Evolutionary conservation across 2,113 vertebrate species (phyloP), one percentile per base, ranked within the genome.

Genomic region (Antennarius striatus): DNA sequence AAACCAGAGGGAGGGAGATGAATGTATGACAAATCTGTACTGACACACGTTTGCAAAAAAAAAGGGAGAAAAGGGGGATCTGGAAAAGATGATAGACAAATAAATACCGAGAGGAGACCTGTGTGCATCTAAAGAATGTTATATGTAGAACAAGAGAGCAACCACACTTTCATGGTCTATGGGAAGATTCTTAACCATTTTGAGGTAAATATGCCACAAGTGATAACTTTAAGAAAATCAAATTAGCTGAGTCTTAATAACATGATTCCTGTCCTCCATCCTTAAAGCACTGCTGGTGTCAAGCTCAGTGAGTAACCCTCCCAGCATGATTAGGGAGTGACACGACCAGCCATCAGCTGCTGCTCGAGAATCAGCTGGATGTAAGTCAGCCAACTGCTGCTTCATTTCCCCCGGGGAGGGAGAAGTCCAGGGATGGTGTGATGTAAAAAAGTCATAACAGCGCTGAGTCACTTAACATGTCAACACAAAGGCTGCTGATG

Each of bases 311-410:
- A 85, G 70, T 17, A 11, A 63, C 14, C 63, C 36, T 43, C 74
- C 53, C 63, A 59, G 55, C 84, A 52, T 59, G 75, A 75, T 82
- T 68, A 79, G 55, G 52, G 55, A 54, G 69, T 67, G 79, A 79
- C 79, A 76, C 13, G 70, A 65, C 51, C 57, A 42, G 63, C 63
- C 77, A 63, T 86, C 59, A 71, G 61, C 65, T 22, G n/a, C 36
- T 3, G 8, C 73, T 59, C 29, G 56, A 80, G 70, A 74, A 65
- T 89, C 82, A 80, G 75, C 76, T 71, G 59, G 55, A 42, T 16
- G 68, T 88, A 80, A 85, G 73, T 82, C 81, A 87, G 82, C 42
- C 17, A 66, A 76, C 63, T 59, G 63, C 64, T 73, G 82, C 64
- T 59, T 50, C 45, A 1, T 60, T 72, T 66, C 79, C 59, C 59